Conservation (phyloP, 2,797 vertebrate genomes). For the Euthynnus affinis region DNA sequence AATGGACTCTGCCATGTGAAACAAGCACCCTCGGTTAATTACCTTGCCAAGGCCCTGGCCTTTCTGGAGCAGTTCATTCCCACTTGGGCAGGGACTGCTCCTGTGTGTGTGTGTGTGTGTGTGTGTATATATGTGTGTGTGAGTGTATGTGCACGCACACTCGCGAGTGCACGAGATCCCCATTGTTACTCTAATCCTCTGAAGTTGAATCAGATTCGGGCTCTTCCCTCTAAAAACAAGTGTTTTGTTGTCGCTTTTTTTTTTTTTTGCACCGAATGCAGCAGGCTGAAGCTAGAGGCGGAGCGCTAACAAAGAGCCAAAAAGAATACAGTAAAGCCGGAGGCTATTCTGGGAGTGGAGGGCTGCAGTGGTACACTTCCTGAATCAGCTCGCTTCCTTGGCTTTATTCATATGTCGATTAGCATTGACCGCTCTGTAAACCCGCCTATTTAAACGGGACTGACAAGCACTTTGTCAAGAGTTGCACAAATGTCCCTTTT, state of each 20-base stretch:
- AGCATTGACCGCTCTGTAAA: constrained; percentile 67
- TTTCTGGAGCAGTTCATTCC: constrained; percentile 82
- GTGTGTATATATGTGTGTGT: constrained; percentile 23
- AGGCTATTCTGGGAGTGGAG: constrained; percentile 78
- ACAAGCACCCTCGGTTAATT: constrained; percentile 86
- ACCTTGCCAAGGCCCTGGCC: constrained; percentile 84
- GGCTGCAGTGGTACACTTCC: constrained; percentile 59
- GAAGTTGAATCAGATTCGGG: constrained; percentile 79
- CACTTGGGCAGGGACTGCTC: constrained; percentile 69
- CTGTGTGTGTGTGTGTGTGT: constrained; percentile 21
- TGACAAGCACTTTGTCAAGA: constrained; percentile 70
- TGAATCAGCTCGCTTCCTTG: constrained; percentile 69
- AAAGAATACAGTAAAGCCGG: constrained; percentile 71
- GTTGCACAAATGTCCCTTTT: constrained; percentile 59
- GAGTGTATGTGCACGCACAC: constrained; percentile 23
- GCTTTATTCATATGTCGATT: constrained; percentile 80
- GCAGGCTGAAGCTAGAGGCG: constrained; percentile 66
- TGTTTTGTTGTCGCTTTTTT: constrained; percentile 76
- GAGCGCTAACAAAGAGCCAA: constrained; percentile 68
- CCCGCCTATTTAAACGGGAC: constrained; percentile 60
- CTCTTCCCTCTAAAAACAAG: constrained; percentile 77
- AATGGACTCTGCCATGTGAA: constrained; percentile 88
- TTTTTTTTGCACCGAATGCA: constrained; percentile 63
- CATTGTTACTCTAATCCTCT: constrained; percentile 78
- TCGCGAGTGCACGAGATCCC: constrained; percentile 41